Evolutionary conservation across 2,797 vertebrate genomes (phyloP).

Genomic region (Rhyacichthys aspro): DNA sequence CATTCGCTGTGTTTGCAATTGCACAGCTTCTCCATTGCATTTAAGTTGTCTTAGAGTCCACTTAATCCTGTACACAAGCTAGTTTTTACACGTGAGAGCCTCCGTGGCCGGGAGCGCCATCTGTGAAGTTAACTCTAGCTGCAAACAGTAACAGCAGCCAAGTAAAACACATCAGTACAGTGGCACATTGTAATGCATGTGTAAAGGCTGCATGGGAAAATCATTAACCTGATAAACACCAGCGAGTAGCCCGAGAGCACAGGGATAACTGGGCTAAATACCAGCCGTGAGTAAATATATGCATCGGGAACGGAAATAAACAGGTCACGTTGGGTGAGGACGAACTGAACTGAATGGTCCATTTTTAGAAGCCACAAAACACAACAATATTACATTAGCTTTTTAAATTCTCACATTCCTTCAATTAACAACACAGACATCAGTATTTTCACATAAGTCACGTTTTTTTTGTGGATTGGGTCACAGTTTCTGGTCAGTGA

Average conservation of each 20-base stretch:
- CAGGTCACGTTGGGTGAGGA: neutral
- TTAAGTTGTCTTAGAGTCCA: neutral
- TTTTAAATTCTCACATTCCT: neutral
- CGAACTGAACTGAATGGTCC: neutral
- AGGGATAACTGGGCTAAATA: constrained; percentile 18
- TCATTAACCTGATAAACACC: constrained; percentile 16
- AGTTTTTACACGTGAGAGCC: neutral
- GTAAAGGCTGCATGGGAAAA: constrained; percentile 15
- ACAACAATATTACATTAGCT: neutral
- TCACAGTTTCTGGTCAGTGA: no score
- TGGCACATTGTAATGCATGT: constrained; percentile 1
- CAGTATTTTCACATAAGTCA: no score
- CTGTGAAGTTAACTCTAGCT: constrained; percentile 7
- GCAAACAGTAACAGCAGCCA: constrained; percentile 10
- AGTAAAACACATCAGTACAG: constrained; percentile 16
- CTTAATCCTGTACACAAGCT: neutral
- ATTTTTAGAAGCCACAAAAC: constrained; percentile 1
- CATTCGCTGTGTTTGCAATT: neutral
- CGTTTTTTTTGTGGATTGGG: no score
- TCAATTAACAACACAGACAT: no score
- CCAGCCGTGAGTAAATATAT: constrained; percentile 4
- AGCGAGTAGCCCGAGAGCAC: neutral
- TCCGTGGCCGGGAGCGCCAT: neutral
- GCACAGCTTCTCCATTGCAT: neutral
- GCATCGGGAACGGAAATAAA: constrained; percentile 4